Conservation (phyloP, 2,888 invertebrate genomes). For the Pandemis heparana region DNA sequence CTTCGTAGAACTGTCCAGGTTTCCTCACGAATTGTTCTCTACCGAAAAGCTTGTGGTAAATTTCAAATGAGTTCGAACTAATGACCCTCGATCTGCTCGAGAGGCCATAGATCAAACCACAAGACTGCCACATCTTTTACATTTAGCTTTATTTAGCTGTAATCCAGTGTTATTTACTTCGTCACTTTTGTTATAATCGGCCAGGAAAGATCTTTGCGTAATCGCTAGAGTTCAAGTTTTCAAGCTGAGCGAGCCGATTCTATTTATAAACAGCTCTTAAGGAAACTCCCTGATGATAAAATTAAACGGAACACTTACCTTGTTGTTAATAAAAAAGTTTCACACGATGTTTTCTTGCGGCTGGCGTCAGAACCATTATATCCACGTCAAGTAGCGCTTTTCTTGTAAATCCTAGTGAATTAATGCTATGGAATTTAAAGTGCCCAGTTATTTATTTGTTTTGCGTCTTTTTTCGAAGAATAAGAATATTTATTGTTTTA, state of each 20-base stretch:
- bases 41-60: no score
- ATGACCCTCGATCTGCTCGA: no score
- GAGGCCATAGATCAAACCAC: no score
- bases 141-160: background rate
- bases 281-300: slow-evolving; percentile 26
- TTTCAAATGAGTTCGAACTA: no score
- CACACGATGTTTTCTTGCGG: slow-evolving; percentile 31
- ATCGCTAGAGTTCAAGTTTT: slow-evolving; percentile 36
- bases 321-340: slow-evolving; percentile 34
- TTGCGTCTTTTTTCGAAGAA: background rate
- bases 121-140: no score
- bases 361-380: slow-evolving; percentile 16
- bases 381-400: slow-evolving; percentile 18
- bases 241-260: slow-evolving; percentile 20
- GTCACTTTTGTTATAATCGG: slow-evolving; percentile 10
- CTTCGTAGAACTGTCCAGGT: no score
- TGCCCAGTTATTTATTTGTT: slow-evolving; percentile 1
- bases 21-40: no score
- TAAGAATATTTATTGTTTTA: slow-evolving; percentile 12
- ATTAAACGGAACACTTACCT: slow-evolving; percentile 40
- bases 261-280: slow-evolving; percentile 31
- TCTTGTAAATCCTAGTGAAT: slow-evolving; percentile 26
- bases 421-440: slow-evolving; percentile 14
- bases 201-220: slow-evolving; percentile 25
- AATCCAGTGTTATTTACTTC: slow-evolving; percentile 19